Conservation (phyloP, 2,113 vertebrate species). For the Microcebus tavaratra region DNA sequence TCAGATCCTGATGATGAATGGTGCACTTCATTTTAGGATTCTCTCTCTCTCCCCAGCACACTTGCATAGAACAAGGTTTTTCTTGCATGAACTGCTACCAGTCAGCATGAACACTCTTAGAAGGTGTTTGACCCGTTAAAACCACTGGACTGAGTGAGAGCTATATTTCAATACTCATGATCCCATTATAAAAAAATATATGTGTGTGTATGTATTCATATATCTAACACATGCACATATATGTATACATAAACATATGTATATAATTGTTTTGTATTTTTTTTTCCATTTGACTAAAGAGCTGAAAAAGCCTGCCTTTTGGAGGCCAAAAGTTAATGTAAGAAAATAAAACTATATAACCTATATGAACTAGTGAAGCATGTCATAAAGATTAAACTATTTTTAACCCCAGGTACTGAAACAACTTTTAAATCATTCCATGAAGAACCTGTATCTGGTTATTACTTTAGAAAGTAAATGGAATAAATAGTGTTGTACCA, state of each 20-base stretch:
- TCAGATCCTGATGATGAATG: no score
- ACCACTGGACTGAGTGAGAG: not conserved
- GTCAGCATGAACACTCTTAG: not conserved
- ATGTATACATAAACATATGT: not conserved
- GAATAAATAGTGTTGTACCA: not conserved
- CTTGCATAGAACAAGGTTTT: not conserved
- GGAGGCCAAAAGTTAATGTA: not conserved
- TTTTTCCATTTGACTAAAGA: not conserved
- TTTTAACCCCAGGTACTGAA: not conserved
- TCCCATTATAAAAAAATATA: not conserved
- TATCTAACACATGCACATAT: no score
- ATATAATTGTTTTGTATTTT: not conserved
- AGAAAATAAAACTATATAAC: not conserved
- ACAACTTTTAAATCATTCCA: not conserved
- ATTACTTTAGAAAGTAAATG: not conserved
- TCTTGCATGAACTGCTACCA: not conserved
- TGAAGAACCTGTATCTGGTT: not conserved
- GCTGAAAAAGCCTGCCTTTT: not conserved
- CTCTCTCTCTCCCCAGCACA: not conserved
- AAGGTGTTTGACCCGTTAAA: not conserved
- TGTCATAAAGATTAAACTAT: not conserved
- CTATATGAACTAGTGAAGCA: not conserved
- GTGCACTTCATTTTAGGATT: fast-evolving
- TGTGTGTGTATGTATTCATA: not conserved
- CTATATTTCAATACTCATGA: not conserved